Base-by-base conservation (phyloP, 2,888 invertebrate species). In the Apotomis turbidana region DNA sequence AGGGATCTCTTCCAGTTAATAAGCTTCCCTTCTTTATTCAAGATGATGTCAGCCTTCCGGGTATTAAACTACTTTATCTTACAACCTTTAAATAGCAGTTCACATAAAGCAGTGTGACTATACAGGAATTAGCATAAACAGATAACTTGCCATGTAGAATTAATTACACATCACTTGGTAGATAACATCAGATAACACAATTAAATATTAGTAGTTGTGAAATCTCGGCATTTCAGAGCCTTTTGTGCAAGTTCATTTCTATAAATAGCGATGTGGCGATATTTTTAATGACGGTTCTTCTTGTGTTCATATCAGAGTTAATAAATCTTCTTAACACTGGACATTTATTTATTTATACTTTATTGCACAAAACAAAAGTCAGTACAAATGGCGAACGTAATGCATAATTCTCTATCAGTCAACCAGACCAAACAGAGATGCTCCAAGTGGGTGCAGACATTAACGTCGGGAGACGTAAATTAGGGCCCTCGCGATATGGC, bases 141-240 rank as follows among this genome's bases (percentile, higher is more conserved):
- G 55, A 66, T 41, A 55, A 66, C 41, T 55, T 66, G 27, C 44
- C 44, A 55, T 27, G 64, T 55, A 66, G 3, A 64, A 44, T 41
- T 41, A 41, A 41, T 63, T 41, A 44, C 38, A 44, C 44, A 55
- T 55, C 55, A 12, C 54, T 54, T 54, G n/a, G 54, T 41, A 64
- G 36, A 9, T 44, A 49, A 49, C 41, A 41, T 9, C 5, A 66
- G 64, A 66, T 66, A 66, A 66, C 44, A 46, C 44, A 55, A 27
- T 46, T 66, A 66, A 55, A 54, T 55, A 55, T 66, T 27, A 13
- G 63, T 52, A 52, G 5, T 36, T 13, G 64, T 55, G 15, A 55
- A 64, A 44, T 64, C 64, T 55, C n/a, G 15, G 55, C 15, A 6
- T 55, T 54, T 61, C 15, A 54, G 13, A 44, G 15, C 12, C 41